Evolutionary conservation across 2,888 invertebrate species (phyloP), one percentile per base, ranked within the genome.

Genomic region (Eupelmus urozonus): DNA sequence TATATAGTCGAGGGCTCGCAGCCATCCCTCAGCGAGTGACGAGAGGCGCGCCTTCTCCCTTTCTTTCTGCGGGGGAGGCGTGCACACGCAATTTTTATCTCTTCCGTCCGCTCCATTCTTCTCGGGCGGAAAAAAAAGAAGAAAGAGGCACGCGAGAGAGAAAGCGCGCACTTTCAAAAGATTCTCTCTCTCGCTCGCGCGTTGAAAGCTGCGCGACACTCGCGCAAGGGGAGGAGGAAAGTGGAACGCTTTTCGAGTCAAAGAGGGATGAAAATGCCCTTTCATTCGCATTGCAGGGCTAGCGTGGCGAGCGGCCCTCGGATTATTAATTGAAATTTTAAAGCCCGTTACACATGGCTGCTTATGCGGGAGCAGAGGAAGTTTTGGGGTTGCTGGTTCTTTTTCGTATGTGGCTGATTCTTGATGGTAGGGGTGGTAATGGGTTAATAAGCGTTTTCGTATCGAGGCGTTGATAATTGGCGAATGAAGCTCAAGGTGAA

Each of bases 311-410:
- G 27, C 34, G 9, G 11, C 57, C 27, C 49, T 45, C n/a, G 49
- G 11, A 59, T 65, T n/a, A n/a, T n/a, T 65, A 74, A 74, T 74
- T 74, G 73, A 74, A 65, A 57, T 74, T 34, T 74, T 65, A 49
- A 66, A 74, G 49, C 3, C 11, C 2, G 49, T 49, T 13, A 49
- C 7, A 13, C 40, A n/a, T n/a, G n/a, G n/a, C n/a, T n/a, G n/a
- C n/a, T n/a, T n/a, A n/a, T n/a, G n/a, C n/a, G n/a, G n/a, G n/a
- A n/a, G n/a, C n/a, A n/a, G n/a, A n/a, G n/a, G n/a, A n/a, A n/a
- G n/a, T n/a, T n/a, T n/a, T n/a, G n/a, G n/a, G n/a, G n/a, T n/a
- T n/a, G n/a, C n/a, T n/a, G n/a, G n/a, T n/a, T n/a, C n/a, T n/a
- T n/a, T n/a, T n/a, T n/a, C n/a, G n/a, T n/a, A n/a, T n/a, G n/a